Evolutionary conservation across 2,888 invertebrate species (phyloP), one percentile per base, ranked within the genome.

Genomic region (Volucella bombylans): DNA sequence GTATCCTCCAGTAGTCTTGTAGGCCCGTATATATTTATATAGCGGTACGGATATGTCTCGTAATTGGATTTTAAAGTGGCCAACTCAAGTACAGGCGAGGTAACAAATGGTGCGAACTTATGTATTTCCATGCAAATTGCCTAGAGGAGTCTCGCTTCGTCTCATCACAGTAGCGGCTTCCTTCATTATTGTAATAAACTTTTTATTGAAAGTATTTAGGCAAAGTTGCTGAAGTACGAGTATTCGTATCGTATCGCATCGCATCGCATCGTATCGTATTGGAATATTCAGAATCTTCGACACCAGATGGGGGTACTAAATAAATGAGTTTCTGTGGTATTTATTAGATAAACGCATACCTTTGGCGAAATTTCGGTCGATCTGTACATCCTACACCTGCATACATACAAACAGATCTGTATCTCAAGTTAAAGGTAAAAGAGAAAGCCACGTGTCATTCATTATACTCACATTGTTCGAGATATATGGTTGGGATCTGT

Each of bases 51-150:
- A 52, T 65, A 61, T 74, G 55, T 64, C 72, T 55, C 65, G 55
- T 76, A 71, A 80, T 80, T 83, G 67, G 65, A 76, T 76, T 80
- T 83, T 80, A 80, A 80, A 80, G 71, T 76, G 69, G 74, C 23
- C 71, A 65, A 64, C 55, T 49, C n/a, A 65, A 52, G 67, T 18
- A 67, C 49, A 52, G 31, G 31, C 6, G 31, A 64, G 69, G 61
- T 71, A 80, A 76, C 83, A 80, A 83, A 83, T 83, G 83, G 83
- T 55, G 71, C 65, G 74, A 79, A 80, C 80, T 83, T 79, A 64
- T 57, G 64, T 76, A 83, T 83, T 80, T 80, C 18, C 65, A 80
- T 76, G 80, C 74, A 83, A 83, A 80, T 74, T 83, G 65, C 71
- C 80, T 65, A 2, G 15, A 31, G 54, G 52, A 52, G 68, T 50